A percentile compares a stretch with the other conserved stretches of the same genome.
Conservation (phyloP, 2,797 vertebrate species). For the Trachurus trachurus region DNA sequence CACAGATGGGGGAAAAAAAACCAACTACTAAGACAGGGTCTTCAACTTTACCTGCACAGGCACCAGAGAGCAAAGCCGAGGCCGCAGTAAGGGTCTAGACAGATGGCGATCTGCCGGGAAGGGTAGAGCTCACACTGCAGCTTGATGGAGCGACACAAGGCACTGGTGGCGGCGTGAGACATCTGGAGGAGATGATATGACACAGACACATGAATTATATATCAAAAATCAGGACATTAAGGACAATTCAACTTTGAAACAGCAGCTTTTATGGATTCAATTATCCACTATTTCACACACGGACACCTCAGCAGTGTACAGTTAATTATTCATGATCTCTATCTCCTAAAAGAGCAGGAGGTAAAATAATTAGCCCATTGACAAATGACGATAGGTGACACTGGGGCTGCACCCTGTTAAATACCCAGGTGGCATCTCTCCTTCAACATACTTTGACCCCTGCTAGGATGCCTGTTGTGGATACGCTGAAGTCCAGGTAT, state of each 20-base stretch:
- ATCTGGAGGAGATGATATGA: slow-evolving; percentile 83
- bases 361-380: background rate
- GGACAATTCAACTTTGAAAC: background rate
- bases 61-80: slow-evolving; percentile 98
- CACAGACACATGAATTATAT: background rate
- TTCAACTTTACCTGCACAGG: slow-evolving; percentile 86
- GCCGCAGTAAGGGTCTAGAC: slow-evolving; percentile 97
- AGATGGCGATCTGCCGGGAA: slow-evolving; percentile 96
- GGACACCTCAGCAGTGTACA: background rate
- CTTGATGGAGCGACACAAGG: slow-evolving; percentile 98
- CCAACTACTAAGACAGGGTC: background rate
- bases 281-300: background rate
- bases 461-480: slow-evolving; percentile 96
- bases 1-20: background rate
- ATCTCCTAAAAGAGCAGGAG: background rate
- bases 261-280: background rate
- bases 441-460: slow-evolving; percentile 92
- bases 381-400: background rate
- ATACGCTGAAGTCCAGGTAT: slow-evolving; percentile 98
- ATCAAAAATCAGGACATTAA: background rate
- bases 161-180: slow-evolving; percentile 96
- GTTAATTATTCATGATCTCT: background rate
- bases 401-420: background rate
- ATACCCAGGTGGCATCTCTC: background rate
- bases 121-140: slow-evolving; percentile 98